Evolutionary conservation across 1,140 invertebrate species (phyloP).

Genomic region (Bombus turneri): DNA sequence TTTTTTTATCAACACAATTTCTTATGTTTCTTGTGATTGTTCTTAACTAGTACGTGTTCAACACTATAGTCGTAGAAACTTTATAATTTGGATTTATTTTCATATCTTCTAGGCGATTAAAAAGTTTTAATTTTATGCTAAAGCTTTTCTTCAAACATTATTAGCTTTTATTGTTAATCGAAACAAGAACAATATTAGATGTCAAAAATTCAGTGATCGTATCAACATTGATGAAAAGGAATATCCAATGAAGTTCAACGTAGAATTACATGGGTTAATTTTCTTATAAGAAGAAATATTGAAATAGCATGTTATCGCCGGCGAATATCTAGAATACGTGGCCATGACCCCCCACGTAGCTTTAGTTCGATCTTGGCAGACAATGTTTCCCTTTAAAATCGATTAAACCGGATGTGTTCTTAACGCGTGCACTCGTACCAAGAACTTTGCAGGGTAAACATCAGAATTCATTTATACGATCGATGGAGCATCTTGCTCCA

Average conservation of each 20-base stretch:
- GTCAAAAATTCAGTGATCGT: too few species aligned
- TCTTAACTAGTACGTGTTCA: not conserved
- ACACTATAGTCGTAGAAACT: not conserved
- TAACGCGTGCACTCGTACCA: constrained; percentile 9
- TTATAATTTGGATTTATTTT: not conserved
- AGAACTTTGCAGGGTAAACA: constrained; percentile 28
- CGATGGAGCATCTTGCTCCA: constrained; percentile 34
- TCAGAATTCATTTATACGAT: constrained; percentile 39
- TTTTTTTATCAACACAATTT: not conserved
- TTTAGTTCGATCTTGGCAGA: constrained; percentile 12
- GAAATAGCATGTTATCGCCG: not conserved
- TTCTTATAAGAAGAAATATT: not conserved
- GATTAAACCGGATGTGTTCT: constrained; percentile 44
- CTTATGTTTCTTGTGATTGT: too few species aligned
- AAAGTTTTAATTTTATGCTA: too few species aligned
- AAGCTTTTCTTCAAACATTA: not conserved
- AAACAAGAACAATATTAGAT: not conserved
- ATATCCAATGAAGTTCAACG: not conserved
- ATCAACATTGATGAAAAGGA: not conserved
- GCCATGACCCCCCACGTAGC: not conserved
- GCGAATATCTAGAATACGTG: not conserved
- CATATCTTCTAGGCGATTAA: too few species aligned
- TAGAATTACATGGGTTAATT: not conserved
- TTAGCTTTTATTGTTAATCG: not conserved
- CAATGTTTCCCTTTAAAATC: constrained; percentile 22